These are phyloP conservation scores for Prionchulus punctatus DNA, from an alignment of 2,888 invertebrate species.

Conservation along the genomic window DNA sequence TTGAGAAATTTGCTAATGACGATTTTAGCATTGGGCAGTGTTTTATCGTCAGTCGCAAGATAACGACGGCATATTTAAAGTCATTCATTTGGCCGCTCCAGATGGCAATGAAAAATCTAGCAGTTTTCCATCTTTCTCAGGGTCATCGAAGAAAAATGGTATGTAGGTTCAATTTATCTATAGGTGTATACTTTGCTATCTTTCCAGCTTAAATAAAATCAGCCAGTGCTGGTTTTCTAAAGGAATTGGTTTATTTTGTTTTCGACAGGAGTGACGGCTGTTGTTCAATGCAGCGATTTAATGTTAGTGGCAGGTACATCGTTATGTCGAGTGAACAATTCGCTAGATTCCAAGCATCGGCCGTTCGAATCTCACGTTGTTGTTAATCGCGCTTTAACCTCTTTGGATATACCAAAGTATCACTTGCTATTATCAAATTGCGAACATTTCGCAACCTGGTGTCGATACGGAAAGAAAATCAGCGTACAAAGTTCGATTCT, in stretches of 20 bases:
- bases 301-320: neutral
- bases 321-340: conserved; percentile 6
- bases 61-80: too few relatives aligned
- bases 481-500: neutral
- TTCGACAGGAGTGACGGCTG: neutral
- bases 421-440: neutral
- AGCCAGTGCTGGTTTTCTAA: too few relatives aligned
- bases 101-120: too few relatives aligned
- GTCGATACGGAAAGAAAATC: neutral
- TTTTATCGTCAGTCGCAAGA: too few relatives aligned
- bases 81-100: too few relatives aligned
- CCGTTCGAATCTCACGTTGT: neutral
- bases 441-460: conserved; percentile 4
- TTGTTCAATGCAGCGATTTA: neutral
- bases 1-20: too few relatives aligned
- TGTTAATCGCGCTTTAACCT: neutral
- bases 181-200: too few relatives aligned
- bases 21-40: too few relatives aligned
- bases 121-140: too few relatives aligned
- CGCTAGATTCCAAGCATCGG: neutral
- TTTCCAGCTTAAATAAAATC: too few relatives aligned
- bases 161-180: too few relatives aligned
- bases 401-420: neutral
- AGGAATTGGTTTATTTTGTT: neutral
- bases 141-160: too few relatives aligned